Evolutionary conservation across 1,140 invertebrate genomes (phyloP), one percentile per base, ranked within the genome.

Genomic region (Pogonomyrmex californicus): DNA sequence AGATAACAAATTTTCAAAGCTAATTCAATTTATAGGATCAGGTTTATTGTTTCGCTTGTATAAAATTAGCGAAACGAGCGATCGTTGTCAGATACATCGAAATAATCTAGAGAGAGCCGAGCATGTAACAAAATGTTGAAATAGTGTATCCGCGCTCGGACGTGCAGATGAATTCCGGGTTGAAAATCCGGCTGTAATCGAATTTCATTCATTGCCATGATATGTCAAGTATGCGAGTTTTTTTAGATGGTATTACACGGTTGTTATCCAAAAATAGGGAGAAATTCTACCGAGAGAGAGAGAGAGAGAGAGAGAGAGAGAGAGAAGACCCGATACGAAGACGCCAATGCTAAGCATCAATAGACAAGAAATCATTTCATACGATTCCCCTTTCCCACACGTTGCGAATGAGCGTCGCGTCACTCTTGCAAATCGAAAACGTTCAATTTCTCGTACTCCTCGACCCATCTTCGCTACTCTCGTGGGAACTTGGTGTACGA

Each of bases 391-490:
- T 1, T n/a, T 2, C 12, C 14, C 10, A 47, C n/a, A 0, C 10
- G 0, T 14, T 2, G 44, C 17, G 63, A 65, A 44, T 17, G 44
- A 68, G 36, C 36, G 68, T 54, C 12, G 14, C 30, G 17, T 73
- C 68, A 36, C 12, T 83, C 30, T 75, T 47, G 68, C 79, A 62
- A 83, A 75, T 83, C 79, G 79, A 82, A 56, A 60, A 58, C 66
- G 51, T 71, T 71, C 66, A 82, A 82, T 73, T 83, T 36, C 54
- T 60, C 30, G 58, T 86, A 77, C 88, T 60, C 89, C 89, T 87
- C 87, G 89, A 44, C 90, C 86, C 86, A 87, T 94, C 94, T 94
- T 91, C 91, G 91, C 93, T 94, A 92, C 91, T 92, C 92, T 86
- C 90, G 91, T 71, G 91, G 91, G 88, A 93, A 91, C 87, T 92